phyloP scores from a whole-genome alignment of 2,113 vertebrate genomes.

The Maccullochella peelii region DNA sequence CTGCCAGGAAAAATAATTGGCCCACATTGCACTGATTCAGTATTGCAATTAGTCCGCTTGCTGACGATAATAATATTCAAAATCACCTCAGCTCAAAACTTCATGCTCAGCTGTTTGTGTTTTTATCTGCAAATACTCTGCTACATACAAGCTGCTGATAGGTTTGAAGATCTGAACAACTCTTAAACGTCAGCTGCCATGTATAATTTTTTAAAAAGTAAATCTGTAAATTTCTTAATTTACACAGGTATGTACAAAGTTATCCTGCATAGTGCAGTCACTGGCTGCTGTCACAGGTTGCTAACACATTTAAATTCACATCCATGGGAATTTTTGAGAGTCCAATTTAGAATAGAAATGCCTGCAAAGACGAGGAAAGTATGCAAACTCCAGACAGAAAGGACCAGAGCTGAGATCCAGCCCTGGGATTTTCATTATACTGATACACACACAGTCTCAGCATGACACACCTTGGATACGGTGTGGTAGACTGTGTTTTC shows the following conservation, averaged over 20 bases:
- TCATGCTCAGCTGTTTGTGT: slow-evolving; percentile 1
- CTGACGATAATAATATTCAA: slow-evolving; percentile 10
- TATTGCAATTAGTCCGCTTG: slow-evolving; percentile 34
- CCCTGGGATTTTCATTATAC: too few relatives aligned
- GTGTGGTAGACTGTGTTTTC: background rate
- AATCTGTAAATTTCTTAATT: background rate
- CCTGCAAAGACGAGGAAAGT: background rate
- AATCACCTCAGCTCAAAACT: background rate
- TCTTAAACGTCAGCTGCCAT: too few relatives aligned
- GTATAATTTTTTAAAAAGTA: too few relatives aligned
- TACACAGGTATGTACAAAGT: background rate
- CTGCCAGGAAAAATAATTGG: slow-evolving; percentile 28
- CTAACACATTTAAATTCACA: background rate
- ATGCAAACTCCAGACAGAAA: background rate
- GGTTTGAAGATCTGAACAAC: too few relatives aligned
- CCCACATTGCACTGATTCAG: slow-evolving; percentile 16
- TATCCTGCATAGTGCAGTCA: background rate
- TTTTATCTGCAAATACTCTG: slow-evolving; percentile 13
- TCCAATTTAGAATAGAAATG: background rate
- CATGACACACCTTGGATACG: too few relatives aligned
- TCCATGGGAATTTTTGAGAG: background rate
- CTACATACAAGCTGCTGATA: too few relatives aligned
- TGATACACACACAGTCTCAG: too few relatives aligned
- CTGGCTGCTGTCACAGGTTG: background rate
- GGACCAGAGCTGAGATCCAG: background rate